Percentiles rank a stretch among this genome's conserved stretches.
Evolutionary conservation across 2,113 vertebrate species (phyloP).

Genomic region (Coptodon bakossiorum): DNA sequence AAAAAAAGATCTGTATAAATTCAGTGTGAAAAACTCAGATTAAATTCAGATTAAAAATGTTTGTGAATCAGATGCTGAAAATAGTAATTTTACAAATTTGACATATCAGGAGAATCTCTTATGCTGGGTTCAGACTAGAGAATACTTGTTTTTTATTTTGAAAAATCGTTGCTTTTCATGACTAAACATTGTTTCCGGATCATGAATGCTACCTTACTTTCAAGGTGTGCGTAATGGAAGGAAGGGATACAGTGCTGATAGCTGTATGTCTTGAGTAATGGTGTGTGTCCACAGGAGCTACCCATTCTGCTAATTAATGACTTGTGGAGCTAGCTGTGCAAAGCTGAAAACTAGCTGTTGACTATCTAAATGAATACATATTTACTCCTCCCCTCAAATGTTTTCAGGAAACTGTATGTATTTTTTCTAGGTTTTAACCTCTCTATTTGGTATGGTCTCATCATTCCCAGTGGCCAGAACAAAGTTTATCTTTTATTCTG

Average conservation of each 20-base stretch:
- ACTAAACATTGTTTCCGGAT: accelerated
- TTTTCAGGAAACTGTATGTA: neutral
- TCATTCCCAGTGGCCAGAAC: neutral
- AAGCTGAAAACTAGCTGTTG: neutral
- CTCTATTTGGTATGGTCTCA: accelerated
- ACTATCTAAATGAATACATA: neutral
- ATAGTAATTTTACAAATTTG: neutral
- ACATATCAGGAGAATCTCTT: no score
- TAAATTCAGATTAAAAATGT: neutral
- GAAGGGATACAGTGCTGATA: neutral
- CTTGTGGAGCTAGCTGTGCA: neutral
- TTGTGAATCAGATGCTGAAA: neutral
- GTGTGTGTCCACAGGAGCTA: neutral
- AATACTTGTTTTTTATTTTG: neutral
- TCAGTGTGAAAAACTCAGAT: neutral
- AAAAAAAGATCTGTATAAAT: neutral
- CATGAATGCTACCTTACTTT: neutral
- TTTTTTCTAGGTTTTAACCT: neutral
- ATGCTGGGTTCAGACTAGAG: neutral
- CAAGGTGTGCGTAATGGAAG: accelerated
- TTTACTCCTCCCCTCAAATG: neutral
- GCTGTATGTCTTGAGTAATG: neutral
- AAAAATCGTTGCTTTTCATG: neutral
- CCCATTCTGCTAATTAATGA: neutral
- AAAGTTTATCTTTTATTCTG: neutral